phyloP scores from a whole-genome alignment of 1,140 invertebrate genomes.

The Nasonia longicornis region DNA sequence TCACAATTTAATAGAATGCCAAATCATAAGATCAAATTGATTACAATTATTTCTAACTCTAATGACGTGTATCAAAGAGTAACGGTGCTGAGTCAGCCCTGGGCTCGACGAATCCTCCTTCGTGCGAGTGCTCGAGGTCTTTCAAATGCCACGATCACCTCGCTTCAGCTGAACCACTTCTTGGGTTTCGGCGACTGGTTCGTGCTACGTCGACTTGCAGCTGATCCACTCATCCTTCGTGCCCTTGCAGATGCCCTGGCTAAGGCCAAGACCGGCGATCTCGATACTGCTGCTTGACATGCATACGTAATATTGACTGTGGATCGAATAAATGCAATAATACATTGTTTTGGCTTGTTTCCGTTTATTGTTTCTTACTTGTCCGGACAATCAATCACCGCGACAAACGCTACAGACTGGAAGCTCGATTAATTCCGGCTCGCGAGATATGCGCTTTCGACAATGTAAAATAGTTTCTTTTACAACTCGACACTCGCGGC shows the following conservation, averaged over 20 bases:
- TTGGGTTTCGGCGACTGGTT: constrained; percentile 67
- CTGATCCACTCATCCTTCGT: constrained; percentile 61
- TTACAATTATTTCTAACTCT: too few relatives aligned
- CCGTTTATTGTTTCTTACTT: background rate
- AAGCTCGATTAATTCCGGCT: background rate
- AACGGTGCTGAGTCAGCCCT: constrained; percentile 66
- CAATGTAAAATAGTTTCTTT: background rate
- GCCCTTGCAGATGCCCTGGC: constrained; percentile 50
- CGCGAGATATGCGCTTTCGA: background rate
- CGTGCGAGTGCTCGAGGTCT: constrained; percentile 67
- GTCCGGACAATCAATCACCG: background rate
- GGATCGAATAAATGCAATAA: background rate
- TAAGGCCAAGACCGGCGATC: background rate
- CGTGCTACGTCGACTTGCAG: constrained; percentile 60
- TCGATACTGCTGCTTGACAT: background rate
- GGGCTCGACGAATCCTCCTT: constrained; percentile 70
- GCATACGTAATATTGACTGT: background rate
- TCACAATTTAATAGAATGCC: background rate
- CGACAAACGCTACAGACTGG: background rate
- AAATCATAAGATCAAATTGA: background rate
- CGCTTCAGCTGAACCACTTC: constrained; percentile 47
- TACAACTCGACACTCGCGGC: background rate
- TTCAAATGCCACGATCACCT: constrained; percentile 51
- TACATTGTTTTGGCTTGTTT: background rate
- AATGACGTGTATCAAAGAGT: constrained; percentile 53